Conservation (phyloP, 2,113 vertebrate species). For the Uria aalge region DNA sequence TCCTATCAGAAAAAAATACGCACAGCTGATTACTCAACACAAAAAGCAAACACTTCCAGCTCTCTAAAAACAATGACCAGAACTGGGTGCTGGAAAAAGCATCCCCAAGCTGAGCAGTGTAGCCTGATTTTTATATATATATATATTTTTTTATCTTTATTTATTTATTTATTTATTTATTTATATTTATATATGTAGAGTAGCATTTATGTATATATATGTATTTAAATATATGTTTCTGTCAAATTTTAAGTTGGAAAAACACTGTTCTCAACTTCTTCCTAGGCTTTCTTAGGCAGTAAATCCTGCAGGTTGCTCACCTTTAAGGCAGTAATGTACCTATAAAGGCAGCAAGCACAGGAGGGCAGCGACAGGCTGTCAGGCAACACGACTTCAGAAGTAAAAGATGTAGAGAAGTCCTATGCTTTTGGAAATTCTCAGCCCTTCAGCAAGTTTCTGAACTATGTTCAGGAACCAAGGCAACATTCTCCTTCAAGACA, state of each 20-base stretch:
- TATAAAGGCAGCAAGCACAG: background rate
- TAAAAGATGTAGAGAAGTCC: background rate
- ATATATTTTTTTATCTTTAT: too few species aligned
- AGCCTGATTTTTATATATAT: background rate
- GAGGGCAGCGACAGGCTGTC: background rate
- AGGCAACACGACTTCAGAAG: background rate
- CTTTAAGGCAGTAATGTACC: background rate
- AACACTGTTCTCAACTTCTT: background rate
- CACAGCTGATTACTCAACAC: background rate
- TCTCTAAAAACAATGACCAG: background rate
- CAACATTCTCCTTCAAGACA: background rate
- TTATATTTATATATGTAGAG: background rate
- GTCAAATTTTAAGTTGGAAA: background rate
- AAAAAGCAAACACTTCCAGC: background rate
- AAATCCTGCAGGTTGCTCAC: background rate
- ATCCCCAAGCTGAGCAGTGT: background rate
- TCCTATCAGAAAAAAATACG: background rate
- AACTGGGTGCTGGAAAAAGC: background rate
- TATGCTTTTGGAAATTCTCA: background rate
- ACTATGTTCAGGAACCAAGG: accelerated
- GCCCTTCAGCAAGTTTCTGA: background rate
- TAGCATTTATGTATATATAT: too few species aligned
- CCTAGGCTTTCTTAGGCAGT: background rate
- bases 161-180: too few species aligned
- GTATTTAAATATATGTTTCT: background rate